Base-by-base conservation (phyloP, 2,113 vertebrate genomes). In the Oreotrochilus melanogaster region DNA sequence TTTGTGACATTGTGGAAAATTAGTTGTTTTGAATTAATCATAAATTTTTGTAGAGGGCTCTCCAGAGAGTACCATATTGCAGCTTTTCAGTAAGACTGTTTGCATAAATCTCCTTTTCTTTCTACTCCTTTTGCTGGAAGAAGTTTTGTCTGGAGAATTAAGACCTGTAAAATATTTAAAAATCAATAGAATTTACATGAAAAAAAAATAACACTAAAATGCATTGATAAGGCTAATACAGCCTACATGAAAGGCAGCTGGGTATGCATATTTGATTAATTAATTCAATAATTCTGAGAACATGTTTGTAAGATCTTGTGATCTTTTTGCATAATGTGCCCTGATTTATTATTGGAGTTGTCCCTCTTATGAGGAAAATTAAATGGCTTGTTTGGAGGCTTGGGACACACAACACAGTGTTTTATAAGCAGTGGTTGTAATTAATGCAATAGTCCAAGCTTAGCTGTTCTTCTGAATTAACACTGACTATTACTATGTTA, bases 261-360 rank as follows among this genome's bases (percentile, higher is more conserved):
- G 48, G 33, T 89, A 58, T 89, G 72, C 76, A 84, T 91, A 57
- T 91, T 95, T 92, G 69, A 92, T 92, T 96, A 89, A 93, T 92
- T 91, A 14, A 64, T 86, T 91, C 80, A 67, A 39, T 90, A 91
- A 81, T n/a, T 84, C 45, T 78, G 69, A 81, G 89, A 93, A 72
- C 30, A 18, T 78, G 48, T 95, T 95, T 78, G 64, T 78, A 81
- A 86, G 53, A 65, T 88, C 83, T 23, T 91, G 73, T 71, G 91
- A 87, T 94, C 76, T 27, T 64, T 86, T 72, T 81, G 66, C 80
- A 78, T 95, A 85, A 87, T 96, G 93, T 89, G 61, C 72, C 69
- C 48, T 78, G 35, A n/a, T 87, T 93, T 95, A 69, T 93, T 96
- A 78, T 74, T 74, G 61, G 80, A 87, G 43, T 95, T 95, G 86